These are phyloP conservation scores for Hippopotamyrus pictus DNA, from an alignment of 2,797 vertebrate species.

Conservation along the genomic window DNA sequence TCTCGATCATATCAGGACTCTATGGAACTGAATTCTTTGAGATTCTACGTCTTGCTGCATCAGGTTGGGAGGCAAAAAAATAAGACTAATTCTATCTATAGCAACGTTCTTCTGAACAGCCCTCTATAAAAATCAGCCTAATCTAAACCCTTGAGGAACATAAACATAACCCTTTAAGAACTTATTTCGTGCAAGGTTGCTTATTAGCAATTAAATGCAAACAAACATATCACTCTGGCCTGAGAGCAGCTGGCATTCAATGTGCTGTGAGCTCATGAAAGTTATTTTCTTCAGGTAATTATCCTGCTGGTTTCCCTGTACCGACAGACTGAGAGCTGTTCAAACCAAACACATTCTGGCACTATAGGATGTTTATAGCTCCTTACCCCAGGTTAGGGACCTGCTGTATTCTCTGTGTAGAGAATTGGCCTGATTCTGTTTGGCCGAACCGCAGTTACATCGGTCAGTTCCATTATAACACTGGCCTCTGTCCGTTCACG, in stretches of 20 bases:
- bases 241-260: background rate
- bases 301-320: background rate
- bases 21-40: background rate
- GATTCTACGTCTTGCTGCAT: background rate
- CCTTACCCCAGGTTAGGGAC: background rate
- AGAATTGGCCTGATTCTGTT: background rate
- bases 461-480: background rate
- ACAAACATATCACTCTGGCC: conserved; percentile 1
- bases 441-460: background rate
- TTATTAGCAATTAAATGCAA: background rate
- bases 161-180: background rate
- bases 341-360: background rate
- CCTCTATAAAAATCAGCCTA: background rate
- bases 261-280: background rate
- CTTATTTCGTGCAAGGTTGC: background rate
- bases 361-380: background rate
- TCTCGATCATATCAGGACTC: background rate
- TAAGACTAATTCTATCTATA: background rate
- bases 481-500: background rate
- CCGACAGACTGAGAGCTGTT: background rate
- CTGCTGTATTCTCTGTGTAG: background rate
- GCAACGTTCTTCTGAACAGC: background rate
- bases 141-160: background rate
- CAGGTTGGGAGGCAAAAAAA: background rate
- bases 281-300: background rate